phyloP scores from a whole-genome alignment of 2,797 vertebrate genomes.

The Falco biarmicus region DNA sequence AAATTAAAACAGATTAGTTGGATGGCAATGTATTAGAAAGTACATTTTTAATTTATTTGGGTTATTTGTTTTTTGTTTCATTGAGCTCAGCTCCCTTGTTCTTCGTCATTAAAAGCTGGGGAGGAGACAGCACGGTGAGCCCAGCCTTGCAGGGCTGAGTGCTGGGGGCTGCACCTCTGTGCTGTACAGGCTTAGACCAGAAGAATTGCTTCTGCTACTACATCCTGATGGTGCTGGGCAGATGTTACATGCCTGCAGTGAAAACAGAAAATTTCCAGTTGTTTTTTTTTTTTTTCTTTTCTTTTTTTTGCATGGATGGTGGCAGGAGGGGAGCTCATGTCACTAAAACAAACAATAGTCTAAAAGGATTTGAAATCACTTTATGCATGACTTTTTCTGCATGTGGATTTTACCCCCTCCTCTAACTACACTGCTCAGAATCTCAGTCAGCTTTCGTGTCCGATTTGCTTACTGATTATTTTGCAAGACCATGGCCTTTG shows the following conservation, averaged over 20 bases:
- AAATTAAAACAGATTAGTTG: neutral
- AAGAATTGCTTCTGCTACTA: neutral
- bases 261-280: neutral
- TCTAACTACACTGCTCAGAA: neutral
- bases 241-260: neutral
- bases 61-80: neutral
- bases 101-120: neutral
- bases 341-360: neutral
- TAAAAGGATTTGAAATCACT: neutral
- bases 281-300: neutral
- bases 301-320: neutral
- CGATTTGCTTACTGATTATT: neutral
- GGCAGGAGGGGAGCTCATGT: neutral
- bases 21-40: neutral
- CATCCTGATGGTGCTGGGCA: neutral
- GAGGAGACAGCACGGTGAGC: neutral
- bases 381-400: neutral
- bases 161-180: neutral
- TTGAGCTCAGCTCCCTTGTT: neutral
- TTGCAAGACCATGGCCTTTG: neutral
- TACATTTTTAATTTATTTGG: neutral
- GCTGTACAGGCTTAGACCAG: fast-evolving
- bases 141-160: neutral
- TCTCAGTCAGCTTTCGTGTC: neutral
- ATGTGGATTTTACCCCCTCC: neutral